Percentiles rank a stretch among this genome's conserved stretches.
Conservation (phyloP, 2,113 vertebrate species). For the Hoplias malabaricus region DNA sequence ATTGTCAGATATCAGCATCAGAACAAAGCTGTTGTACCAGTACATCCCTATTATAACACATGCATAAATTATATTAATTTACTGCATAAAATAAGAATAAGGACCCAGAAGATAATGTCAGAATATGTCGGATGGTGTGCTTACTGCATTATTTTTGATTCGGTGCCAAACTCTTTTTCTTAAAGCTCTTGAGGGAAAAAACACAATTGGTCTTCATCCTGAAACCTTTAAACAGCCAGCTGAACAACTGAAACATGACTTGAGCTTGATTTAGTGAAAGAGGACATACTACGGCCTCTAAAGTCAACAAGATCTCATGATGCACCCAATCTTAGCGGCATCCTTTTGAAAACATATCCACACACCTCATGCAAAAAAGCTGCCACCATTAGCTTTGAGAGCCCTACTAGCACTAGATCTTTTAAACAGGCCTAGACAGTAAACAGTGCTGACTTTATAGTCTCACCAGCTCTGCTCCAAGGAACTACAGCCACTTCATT, state of each 20-base stretch:
- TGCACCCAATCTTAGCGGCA: slow-evolving; percentile 19
- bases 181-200: not conserved
- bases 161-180: too few relatives aligned
- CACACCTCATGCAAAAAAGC: slow-evolving; percentile 17
- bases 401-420: slow-evolving; percentile 8
- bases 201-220: not conserved
- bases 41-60: too few relatives aligned
- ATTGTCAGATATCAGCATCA: too few relatives aligned
- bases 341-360: slow-evolving; percentile 16
- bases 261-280: not conserved
- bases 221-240: not conserved
- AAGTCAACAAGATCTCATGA: slow-evolving; percentile 23
- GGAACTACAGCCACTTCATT: not conserved
- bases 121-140: too few relatives aligned
- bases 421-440: slow-evolving; percentile 24
- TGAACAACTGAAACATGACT: not conserved
- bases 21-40: too few relatives aligned
- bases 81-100: too few relatives aligned
- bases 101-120: too few relatives aligned
- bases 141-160: too few relatives aligned
- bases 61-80: too few relatives aligned
- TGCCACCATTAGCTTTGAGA: slow-evolving; percentile 5
- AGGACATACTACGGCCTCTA: not conserved
- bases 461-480: slow-evolving; percentile 17
- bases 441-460: slow-evolving; percentile 29